phyloP scores from a whole-genome alignment of 2,113 vertebrate genomes.

The Nematolebias whitei region DNA sequence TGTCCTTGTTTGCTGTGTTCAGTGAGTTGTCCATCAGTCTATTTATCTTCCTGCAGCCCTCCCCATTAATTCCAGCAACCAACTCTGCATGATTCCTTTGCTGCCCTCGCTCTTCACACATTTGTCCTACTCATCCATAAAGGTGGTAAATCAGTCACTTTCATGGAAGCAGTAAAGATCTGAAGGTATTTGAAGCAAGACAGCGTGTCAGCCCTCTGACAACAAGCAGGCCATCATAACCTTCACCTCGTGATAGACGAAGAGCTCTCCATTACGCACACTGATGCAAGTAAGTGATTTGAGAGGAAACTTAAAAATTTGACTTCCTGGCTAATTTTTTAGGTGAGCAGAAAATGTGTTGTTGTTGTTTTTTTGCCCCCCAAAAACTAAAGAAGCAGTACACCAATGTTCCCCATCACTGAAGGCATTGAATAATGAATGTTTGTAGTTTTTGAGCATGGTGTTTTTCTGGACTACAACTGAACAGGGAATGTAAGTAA shows the following conservation, averaged over 20 bases:
- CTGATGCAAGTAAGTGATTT: conserved; percentile 26
- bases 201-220: conserved; percentile 19
- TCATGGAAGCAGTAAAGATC: conserved; percentile 36
- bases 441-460: no score
- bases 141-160: conserved; percentile 40
- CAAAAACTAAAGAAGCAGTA: no score
- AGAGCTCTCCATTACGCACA: conserved; percentile 8
- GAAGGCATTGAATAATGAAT: no score
- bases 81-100: conserved; percentile 48
- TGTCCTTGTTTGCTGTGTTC: conserved; percentile 75
- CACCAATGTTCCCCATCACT: no score
- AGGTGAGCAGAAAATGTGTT: no score
- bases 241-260: conserved; percentile 54
- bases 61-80: conserved; percentile 42
- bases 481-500: no score
- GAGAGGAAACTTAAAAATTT: conserved; percentile 2
- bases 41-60: conserved; percentile 69
- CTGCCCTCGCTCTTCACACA: conserved; percentile 47
- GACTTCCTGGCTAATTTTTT: no score
- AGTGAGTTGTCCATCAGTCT: conserved; percentile 73
- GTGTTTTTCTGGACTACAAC: no score
- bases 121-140: conserved; percentile 57
- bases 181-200: conserved; percentile 25
- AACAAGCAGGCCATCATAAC: conserved; percentile 29
- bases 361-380: no score